A percentile compares a stretch with the other conserved stretches of the same genome.
Evolutionary conservation across 2,888 invertebrate genomes (phyloP).

Genomic region (Ennomos quercinarius): DNA sequence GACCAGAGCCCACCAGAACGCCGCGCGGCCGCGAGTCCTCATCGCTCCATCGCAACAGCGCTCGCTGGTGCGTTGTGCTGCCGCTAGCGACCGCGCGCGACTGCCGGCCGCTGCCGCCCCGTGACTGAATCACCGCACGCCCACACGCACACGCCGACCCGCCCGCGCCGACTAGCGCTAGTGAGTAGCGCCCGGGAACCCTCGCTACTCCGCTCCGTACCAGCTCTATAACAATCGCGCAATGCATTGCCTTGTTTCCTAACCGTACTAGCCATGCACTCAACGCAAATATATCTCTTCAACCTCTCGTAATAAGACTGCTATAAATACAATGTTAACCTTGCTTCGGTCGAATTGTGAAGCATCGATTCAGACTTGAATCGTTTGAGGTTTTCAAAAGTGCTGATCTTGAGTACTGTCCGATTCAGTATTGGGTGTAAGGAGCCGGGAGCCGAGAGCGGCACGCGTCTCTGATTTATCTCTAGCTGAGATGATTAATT

Average conservation of each 20-base stretch:
- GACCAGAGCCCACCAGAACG: conserved; percentile 79
- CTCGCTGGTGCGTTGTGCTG: conserved; percentile 56
- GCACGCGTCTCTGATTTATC: conserved; percentile 57
- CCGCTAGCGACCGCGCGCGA: conserved; percentile 73
- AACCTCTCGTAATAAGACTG: neutral
- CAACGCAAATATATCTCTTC: too few species aligned
- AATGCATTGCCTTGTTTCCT: neutral
- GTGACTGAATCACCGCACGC: conserved; percentile 69
- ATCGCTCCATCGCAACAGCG: conserved; percentile 81
- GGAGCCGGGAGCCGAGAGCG: conserved; percentile 23
- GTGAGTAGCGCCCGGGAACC: conserved; percentile 1
- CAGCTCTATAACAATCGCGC: neutral
- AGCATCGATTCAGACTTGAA: too few species aligned
- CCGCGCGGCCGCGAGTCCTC: conserved; percentile 80
- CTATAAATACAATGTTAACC: too few species aligned
- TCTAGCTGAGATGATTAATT: conserved; percentile 70
- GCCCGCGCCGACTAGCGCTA: conserved; percentile 6
- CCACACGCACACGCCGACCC: conserved; percentile 15
- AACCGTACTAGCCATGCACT: conserved; percentile 1
- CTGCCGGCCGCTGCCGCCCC: conserved; percentile 62
- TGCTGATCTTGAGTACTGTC: neutral
- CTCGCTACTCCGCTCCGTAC: neutral
- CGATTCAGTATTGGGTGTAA: conserved; percentile 2
- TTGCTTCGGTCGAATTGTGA: too few species aligned
- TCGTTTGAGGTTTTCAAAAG: too few species aligned